Evolutionary conservation across 2,888 invertebrate genomes (phyloP), one percentile per base, ranked within the genome.

Genomic region (Philhelius pedissequus): DNA sequence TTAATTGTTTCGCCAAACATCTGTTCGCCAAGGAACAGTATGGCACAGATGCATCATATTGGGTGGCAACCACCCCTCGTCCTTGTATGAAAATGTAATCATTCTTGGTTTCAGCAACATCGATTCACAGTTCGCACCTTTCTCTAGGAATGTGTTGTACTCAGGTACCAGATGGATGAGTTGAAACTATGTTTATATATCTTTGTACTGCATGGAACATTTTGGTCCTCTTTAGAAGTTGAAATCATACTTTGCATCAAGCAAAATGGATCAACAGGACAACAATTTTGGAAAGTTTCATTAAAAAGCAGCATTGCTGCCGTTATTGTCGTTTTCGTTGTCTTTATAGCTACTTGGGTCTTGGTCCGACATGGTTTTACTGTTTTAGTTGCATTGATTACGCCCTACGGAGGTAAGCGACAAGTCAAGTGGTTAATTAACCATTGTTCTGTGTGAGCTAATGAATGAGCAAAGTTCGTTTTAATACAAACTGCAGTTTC

Each of bases 371-470:
- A 56, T 68, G 27, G 45, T n/a, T n/a, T n/a, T n/a, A n/a, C n/a
- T n/a, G n/a, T n/a, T n/a, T 69, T 18, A 43, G 58, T 74, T 62
- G 54, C 38, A 75, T 75, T 75, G 81, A 81, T 75, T 81, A 70
- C 54, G 66, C 80, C 75, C 75, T 13, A 35, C 45, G 68, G 84
- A 76, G 22, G 54, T 84, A 76, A 76, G 66, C 68, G 75, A 43
- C 80, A 76, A 84, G 68, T 75, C 84, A 84, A 84, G 79, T 80
- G 76, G 76, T 80, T 84, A 84, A 84, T 80, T 80, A 84, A 71
- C 71, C 66, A 84, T 80, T 84, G 75, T 84, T 68, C 84, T 66
- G 84, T 27, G 79, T 20, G 54, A 79, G 52, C 71, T 73, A 58
- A 35, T 45, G 70, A 52, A 50, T 54, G 43, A 64, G 64, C 11